A percentile compares a stretch with the other conserved stretches of the same genome.
Evolutionary conservation across 2,113 vertebrate genomes (phyloP).

Genomic region (Dicentrarchus labrax): DNA sequence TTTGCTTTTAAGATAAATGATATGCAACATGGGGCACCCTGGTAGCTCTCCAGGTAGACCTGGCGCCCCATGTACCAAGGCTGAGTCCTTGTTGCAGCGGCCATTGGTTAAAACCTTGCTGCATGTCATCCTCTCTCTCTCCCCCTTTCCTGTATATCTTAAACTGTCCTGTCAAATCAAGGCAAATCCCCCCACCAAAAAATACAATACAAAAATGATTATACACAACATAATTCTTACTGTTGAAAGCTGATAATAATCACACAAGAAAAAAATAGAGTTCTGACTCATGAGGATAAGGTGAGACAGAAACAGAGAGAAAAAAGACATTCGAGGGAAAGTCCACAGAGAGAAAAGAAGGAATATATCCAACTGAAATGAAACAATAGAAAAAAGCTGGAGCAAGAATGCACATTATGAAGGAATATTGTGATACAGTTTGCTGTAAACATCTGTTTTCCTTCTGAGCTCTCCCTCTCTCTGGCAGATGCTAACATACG

Average conservation of each 20-base stretch:
- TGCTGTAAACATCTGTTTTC: constrained; percentile 48
- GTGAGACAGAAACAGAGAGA: constrained; percentile 21
- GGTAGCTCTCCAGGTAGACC: too few relatives aligned
- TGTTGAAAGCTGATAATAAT: constrained; percentile 15
- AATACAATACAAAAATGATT: too few relatives aligned
- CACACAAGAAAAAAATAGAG: constrained; percentile 1
- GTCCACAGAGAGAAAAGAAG: not conserved
- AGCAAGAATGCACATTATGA: constrained; percentile 31
- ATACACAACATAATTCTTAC: too few relatives aligned
- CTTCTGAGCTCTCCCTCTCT: constrained; percentile 21
- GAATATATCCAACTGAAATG: constrained; percentile 16
- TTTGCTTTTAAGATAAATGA: too few relatives aligned
- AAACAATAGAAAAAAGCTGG: constrained; percentile 1
- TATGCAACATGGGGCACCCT: too few relatives aligned
- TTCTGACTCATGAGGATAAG: constrained; percentile 26
- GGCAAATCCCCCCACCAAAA: too few relatives aligned
- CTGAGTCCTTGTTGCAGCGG: too few relatives aligned
- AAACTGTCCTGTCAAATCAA: too few relatives aligned
- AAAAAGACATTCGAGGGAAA: constrained; percentile 1
- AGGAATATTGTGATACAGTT: constrained; percentile 34
- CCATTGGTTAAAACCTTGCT: too few relatives aligned
- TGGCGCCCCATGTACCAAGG: too few relatives aligned
- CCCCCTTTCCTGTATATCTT: too few relatives aligned
- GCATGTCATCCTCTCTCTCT: too few relatives aligned
- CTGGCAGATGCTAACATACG: constrained; percentile 10